Percentiles rank a stretch among this genome's conserved stretches.
Conservation (phyloP, 37 sponge, comb jelly and placozoan genomes). For the Chondrosia reniformis region DNA sequence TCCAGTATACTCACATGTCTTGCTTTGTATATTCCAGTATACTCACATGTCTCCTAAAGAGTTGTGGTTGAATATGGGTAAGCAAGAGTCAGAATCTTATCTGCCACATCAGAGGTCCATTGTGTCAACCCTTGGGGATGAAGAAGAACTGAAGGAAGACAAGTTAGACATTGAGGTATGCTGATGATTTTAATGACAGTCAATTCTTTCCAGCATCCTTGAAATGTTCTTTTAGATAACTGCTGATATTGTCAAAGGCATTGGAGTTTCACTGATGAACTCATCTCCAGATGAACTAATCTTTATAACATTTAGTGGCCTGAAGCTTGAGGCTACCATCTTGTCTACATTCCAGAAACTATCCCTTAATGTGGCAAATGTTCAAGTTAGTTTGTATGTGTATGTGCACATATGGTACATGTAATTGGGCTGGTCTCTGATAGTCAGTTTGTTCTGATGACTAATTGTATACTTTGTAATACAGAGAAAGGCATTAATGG, state of each 20-base stretch:
- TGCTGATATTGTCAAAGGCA: slow-evolving; percentile 44
- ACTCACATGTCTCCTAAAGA: background rate
- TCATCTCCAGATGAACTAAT: slow-evolving; percentile 79
- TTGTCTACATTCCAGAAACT: background rate
- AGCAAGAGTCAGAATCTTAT: background rate
- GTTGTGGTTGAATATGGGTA: background rate
- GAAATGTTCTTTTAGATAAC: slow-evolving; percentile 59
- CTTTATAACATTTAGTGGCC: slow-evolving; percentile 51
- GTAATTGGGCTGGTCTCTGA: too few relatives aligned
- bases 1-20: background rate
- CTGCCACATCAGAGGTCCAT: background rate
- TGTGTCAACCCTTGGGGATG: background rate
- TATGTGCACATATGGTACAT: too few relatives aligned
- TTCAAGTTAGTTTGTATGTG: background rate
- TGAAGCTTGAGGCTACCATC: slow-evolving; percentile 25
- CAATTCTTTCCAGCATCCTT: background rate
- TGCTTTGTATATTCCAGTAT: background rate
- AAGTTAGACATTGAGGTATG: slow-evolving; percentile 7
- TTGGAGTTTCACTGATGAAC: slow-evolving; percentile 79
- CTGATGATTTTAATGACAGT: background rate
- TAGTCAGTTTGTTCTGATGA: too few relatives aligned
- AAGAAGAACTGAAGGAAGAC: background rate
- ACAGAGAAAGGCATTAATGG: too few relatives aligned
- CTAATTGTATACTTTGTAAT: too few relatives aligned
- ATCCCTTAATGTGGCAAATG: background rate